These are phyloP conservation scores for Dendrolimus houi DNA, from an alignment of 2,888 invertebrate genomes.

Conservation along the genomic window DNA sequence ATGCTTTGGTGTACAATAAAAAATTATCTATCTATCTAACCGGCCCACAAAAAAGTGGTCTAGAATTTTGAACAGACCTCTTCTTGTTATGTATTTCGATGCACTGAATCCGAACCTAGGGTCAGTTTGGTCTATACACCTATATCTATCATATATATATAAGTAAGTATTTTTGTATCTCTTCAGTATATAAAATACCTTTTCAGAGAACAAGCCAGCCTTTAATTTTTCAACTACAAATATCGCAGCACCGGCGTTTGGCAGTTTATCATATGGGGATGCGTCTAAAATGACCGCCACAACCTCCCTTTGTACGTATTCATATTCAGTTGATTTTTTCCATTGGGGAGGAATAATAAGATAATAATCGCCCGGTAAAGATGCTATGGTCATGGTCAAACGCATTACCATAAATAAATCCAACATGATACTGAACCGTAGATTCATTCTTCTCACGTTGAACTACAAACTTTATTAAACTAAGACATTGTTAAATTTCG, in stretches of 20 bases:
- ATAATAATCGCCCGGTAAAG: too few relatives aligned
- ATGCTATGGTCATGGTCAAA: too few relatives aligned
- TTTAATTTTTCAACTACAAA: slow-evolving; percentile 39
- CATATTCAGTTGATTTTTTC: background rate
- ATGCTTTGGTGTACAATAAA: too few relatives aligned
- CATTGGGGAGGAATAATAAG: background rate
- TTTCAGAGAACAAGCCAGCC: slow-evolving; percentile 39
- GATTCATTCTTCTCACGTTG: too few relatives aligned
- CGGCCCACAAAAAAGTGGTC: background rate
- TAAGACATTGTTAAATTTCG: too few relatives aligned
- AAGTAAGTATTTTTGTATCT: background rate
- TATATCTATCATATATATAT: too few relatives aligned
- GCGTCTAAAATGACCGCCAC: slow-evolving; percentile 41
- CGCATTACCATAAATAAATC: too few relatives aligned
- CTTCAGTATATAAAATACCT: slow-evolving; percentile 2
- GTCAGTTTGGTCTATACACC: background rate
- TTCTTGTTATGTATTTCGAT: too few relatives aligned
- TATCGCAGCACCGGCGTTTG: slow-evolving; percentile 32
- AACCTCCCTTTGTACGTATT: slow-evolving; percentile 8
- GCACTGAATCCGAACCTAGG: too few relatives aligned
- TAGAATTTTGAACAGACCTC: background rate
- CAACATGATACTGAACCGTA: too few relatives aligned
- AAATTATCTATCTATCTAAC: too few relatives aligned
- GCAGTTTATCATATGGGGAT: slow-evolving; percentile 45
- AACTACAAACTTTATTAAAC: too few relatives aligned